These are phyloP conservation scores for Gisinianus flammeolus DNA, from an alignment of 2,888 invertebrate species.

Conservation along the genomic window DNA sequence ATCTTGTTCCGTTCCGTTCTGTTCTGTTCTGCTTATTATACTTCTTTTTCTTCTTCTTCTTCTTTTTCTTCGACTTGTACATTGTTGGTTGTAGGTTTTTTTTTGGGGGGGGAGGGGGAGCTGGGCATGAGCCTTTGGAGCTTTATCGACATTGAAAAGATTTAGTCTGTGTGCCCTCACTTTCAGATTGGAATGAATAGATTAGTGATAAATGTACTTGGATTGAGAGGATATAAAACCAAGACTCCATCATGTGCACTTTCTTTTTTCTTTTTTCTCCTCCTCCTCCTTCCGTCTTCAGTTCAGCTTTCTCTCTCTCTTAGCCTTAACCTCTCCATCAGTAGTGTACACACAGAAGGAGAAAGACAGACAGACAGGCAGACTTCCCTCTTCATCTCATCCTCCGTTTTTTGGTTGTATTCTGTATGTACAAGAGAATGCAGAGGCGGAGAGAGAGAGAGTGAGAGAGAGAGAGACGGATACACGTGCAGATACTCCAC, in stretches of 20 bases:
- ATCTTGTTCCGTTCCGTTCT: not conserved
- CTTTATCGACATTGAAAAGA: conserved; percentile 26
- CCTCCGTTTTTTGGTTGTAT: too few relatives aligned
- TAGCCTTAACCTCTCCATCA: not conserved
- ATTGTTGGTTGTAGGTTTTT: not conserved
- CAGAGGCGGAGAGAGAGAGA: conserved; percentile 5
- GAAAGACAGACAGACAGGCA: conserved; percentile 7
- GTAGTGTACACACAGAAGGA: not conserved
- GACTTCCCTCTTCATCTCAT: too few relatives aligned
- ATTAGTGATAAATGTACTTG: conserved; percentile 36
- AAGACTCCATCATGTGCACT: conserved; percentile 25
- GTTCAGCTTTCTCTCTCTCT: not conserved
- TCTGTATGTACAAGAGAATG: too few relatives aligned
- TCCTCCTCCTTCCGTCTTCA: not conserved
- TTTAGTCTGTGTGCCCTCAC: not conserved
- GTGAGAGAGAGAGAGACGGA: too few relatives aligned
- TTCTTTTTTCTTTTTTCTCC: not conserved
- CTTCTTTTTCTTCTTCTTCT: not conserved
- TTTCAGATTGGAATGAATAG: conserved; percentile 32
- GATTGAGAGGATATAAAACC: conserved; percentile 10
- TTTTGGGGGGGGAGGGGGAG: not conserved
- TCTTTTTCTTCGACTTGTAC: too few relatives aligned
- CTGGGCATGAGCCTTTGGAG: not conserved
- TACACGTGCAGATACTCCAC: too few relatives aligned
- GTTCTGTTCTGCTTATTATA: not conserved